A percentile compares a stretch with the other conserved stretches of the same genome.
phyloP scores from a whole-genome alignment of 64 coral and sea anemone species.

The Orbicella faveolata region DNA sequence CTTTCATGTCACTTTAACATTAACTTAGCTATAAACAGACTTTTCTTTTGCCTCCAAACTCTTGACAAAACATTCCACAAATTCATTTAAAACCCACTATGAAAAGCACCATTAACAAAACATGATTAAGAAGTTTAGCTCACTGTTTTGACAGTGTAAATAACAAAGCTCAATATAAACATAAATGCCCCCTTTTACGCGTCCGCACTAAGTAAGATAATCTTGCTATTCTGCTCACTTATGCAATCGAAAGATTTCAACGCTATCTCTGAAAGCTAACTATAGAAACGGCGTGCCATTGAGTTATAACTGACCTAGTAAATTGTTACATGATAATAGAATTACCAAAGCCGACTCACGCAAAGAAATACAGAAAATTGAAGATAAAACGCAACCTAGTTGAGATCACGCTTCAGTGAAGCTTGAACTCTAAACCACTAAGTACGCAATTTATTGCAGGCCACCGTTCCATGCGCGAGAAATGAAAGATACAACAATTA shows the following conservation, averaged over 20 bases:
- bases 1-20: constrained; percentile 7
- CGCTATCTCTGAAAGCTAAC: background rate
- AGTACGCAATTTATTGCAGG: background rate
- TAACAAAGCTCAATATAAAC: constrained; percentile 19
- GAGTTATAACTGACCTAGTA: background rate
- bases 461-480: background rate
- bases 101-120: constrained; percentile 42
- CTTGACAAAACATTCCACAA: constrained; percentile 4
- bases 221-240: background rate
- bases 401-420: constrained; percentile 23
- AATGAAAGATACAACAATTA: constrained; percentile 11
- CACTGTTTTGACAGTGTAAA: constrained; percentile 25
- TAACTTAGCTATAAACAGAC: background rate
- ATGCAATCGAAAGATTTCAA: background rate
- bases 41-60: background rate
- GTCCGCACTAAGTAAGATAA: constrained; percentile 2
- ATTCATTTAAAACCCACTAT: constrained; percentile 19
- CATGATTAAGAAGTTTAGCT: constrained; percentile 18
- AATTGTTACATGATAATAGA: background rate
- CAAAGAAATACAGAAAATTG: constrained; percentile 19
- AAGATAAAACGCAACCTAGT: background rate
- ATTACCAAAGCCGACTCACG: constrained; percentile 23
- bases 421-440: background rate
- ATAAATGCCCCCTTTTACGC: constrained; percentile 19
- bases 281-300: background rate